Base-by-base conservation (phyloP, 1,140 invertebrate genomes). In the Neocloeon triangulifer region DNA sequence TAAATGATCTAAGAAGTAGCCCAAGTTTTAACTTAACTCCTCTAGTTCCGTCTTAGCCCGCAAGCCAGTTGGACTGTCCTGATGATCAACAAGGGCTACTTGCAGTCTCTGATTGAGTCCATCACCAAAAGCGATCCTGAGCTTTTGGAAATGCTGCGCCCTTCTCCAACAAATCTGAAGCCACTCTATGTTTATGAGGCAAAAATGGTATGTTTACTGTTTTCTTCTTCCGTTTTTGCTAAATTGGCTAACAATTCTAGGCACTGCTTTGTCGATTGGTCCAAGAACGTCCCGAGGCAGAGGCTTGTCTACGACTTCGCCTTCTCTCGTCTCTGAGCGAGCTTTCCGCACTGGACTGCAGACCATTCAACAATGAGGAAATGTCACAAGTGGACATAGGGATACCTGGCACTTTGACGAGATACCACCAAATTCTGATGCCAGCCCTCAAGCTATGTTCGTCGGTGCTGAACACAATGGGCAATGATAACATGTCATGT, bases 121-220 rank as follows among this genome's bases (percentile, higher is more conserved):
- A 45, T 92, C 17, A 42, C 70, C 21, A 68, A 75, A 33, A 73
- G 77, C 27, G 74, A 88, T 47, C 60, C 62, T 25, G 60, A 71
- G 19, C 50, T 92, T 1, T 60, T 66, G 39, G 54, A 59, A 28
- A 61, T 80, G 10, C 46, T 89, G 13, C 73, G 36, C 61, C 69
- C 2, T 59, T 62, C 18, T 69, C 73, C 1, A 65, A 70, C 21
- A n/a, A 67, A 70, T 9, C 54, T 89, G 16, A 64, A 73, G 34
- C 66, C 71, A 2, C 52, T 89, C 0, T 91, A 84, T 55, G 64
- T 88, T 1, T 89, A 82, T 52, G 77, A 86, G 48, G 75, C 80
- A 0, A 81, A 82, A 52, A 75, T 89, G 69, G n/a, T n/a, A n/a
- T n/a, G n/a, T n/a, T n/a, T n/a, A n/a, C n/a, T n/a, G n/a, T n/a